phyloP scores from a whole-genome alignment of 2,888 invertebrate genomes.

The Erynnis tages region DNA sequence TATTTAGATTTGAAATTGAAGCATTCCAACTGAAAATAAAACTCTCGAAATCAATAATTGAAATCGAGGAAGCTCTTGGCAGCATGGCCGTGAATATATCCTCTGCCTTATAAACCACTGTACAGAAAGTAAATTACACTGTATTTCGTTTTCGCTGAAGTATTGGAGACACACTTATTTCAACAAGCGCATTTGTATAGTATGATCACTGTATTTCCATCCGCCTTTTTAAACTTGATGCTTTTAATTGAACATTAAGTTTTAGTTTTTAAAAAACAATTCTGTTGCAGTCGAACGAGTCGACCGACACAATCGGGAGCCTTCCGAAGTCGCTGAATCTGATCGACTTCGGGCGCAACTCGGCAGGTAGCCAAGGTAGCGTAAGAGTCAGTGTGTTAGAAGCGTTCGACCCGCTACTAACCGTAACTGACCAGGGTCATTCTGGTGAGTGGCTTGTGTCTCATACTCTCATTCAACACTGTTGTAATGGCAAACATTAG shows the following conservation, averaged over 20 bases:
- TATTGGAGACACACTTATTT: too few species aligned
- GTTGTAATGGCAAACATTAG: slow-evolving; percentile 28
- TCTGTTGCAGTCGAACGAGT: slow-evolving; percentile 70
- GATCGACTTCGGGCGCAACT: slow-evolving; percentile 69
- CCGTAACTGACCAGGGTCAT: slow-evolving; percentile 82
- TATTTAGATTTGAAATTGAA: too few species aligned
- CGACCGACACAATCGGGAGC: slow-evolving; percentile 61
- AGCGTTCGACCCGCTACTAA: slow-evolving; percentile 92
- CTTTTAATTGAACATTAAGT: background rate
- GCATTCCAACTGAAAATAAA: too few species aligned
- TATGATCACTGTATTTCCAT: too few species aligned
- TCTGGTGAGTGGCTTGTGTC: slow-evolving; percentile 76
- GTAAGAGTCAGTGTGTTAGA: slow-evolving; percentile 88
- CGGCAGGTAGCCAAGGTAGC: slow-evolving; percentile 62
- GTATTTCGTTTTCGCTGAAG: too few species aligned
- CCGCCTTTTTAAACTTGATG: too few species aligned
- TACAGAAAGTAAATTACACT: too few species aligned
- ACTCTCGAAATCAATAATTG: too few species aligned
- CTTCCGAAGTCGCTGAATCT: slow-evolving; percentile 67
- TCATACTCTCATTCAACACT: slow-evolving; percentile 36
- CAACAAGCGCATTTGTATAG: too few species aligned
- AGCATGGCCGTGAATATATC: too few species aligned
- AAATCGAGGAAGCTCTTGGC: too few species aligned
- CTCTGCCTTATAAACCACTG: too few species aligned
- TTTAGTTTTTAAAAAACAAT: background rate